A percentile compares a stretch with the other conserved stretches of the same genome.
phyloP scores from a whole-genome alignment of 2,888 invertebrate species.

The Zaprionus lineosus region DNA sequence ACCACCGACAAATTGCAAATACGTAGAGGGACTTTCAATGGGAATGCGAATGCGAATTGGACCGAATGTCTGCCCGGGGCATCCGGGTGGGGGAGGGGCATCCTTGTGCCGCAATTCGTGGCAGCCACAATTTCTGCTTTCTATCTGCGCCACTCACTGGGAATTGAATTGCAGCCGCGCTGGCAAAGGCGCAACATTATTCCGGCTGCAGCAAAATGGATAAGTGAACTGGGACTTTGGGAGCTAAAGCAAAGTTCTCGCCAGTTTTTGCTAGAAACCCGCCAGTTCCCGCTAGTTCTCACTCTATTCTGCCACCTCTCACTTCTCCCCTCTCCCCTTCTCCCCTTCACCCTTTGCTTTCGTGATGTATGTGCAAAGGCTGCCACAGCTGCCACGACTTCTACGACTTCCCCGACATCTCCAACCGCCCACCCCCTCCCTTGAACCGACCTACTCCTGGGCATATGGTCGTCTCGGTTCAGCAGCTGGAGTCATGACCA shows the following conservation, averaged over 20 bases:
- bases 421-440: conserved; percentile 36
- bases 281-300: no score
- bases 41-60: conserved; percentile 15
- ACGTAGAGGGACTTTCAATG: conserved; percentile 60
- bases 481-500: conserved; percentile 13
- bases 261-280: no score
- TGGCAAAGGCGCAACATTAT: conserved; percentile 37
- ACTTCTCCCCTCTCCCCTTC: background rate
- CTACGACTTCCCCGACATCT: no score
- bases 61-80: no score
- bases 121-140: conserved; percentile 24
- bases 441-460: no score
- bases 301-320: background rate
- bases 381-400: no score
- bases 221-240: conserved; percentile 70
- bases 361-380: conserved; percentile 55
- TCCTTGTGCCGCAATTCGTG: no score
- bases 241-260: conserved; percentile 29
- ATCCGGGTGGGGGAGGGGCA: no score
- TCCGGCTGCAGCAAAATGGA: conserved; percentile 58
- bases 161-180: conserved; percentile 43
- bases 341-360: conserved; percentile 38
- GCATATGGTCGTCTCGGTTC: conserved; percentile 39
- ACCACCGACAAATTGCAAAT: conserved; percentile 65
- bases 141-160: conserved; percentile 30